Evolutionary conservation across 2,797 vertebrate species (phyloP).

Genomic region (Squalus acanthias): DNA sequence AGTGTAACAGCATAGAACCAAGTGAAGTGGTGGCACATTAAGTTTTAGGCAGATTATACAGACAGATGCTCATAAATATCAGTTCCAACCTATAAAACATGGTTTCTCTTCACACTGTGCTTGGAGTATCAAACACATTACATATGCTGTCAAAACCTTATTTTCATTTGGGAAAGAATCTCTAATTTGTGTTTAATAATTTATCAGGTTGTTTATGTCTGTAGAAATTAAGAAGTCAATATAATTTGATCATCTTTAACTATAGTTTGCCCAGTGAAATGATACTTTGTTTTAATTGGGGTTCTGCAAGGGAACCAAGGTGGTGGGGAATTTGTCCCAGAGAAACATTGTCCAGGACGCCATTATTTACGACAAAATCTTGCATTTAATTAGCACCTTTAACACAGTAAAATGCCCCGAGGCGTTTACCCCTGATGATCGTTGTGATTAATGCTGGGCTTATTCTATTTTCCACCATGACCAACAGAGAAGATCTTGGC

Average conservation of each 20-base stretch:
- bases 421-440: neutral
- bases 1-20: neutral
- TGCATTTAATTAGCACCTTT: neutral
- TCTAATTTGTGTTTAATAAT: neutral
- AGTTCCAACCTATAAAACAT: neutral
- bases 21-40: neutral
- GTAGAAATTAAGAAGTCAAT: neutral
- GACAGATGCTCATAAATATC: conserved; percentile 33
- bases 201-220: neutral
- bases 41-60: neutral
- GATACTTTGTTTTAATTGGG: neutral
- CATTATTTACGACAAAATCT: neutral
- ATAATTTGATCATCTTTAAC: neutral
- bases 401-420: neutral
- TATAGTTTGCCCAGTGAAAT: neutral
- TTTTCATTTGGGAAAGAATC: neutral
- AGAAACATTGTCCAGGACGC: neutral
- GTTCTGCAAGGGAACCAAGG: neutral
- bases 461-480: neutral
- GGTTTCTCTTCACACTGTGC: neutral
- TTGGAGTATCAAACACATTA: neutral
- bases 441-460: neutral
- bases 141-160: conserved; percentile 23
- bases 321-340: neutral
- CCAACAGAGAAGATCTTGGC: neutral